Evolutionary conservation across 2,888 invertebrate genomes (phyloP).

Genomic region (Zaprionus obscuricornis): DNA sequence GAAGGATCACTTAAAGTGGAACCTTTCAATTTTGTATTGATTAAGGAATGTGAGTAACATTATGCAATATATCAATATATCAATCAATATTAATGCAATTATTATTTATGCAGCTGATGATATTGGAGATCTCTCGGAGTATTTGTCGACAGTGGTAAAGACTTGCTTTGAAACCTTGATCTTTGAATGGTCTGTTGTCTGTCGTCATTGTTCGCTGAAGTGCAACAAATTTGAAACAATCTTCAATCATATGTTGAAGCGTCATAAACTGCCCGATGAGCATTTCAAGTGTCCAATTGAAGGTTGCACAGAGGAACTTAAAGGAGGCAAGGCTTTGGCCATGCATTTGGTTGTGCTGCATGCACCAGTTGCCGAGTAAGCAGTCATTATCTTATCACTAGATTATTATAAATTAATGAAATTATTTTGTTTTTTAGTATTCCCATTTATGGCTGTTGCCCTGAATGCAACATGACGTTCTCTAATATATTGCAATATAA

Average conservation of each 20-base stretch:
- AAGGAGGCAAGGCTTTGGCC: conserved; percentile 60
- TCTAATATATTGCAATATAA: conserved; percentile 78
- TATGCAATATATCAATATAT: fast-evolving
- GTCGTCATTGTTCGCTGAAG: conserved; percentile 58
- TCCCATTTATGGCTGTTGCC: conserved; percentile 69
- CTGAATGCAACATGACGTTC: conserved; percentile 76
- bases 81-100: fast-evolving
- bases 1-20: conserved; percentile 44
- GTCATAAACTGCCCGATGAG: conserved; percentile 38
- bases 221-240: conserved; percentile 56
- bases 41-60: conserved; percentile 54
- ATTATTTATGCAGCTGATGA: conserved; percentile 44
- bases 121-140: conserved; percentile 55
- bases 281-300: conserved; percentile 69
- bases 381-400: not conserved
- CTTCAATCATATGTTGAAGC: conserved; percentile 49
- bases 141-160: conserved; percentile 61
- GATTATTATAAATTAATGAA: not conserved
- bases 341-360: conserved; percentile 79
- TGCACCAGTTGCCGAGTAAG: conserved; percentile 70
- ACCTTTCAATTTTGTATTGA: conserved; percentile 58
- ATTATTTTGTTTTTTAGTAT: conserved; percentile 26
- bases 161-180: conserved; percentile 67
- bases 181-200: conserved; percentile 64
- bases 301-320: conserved; percentile 45